phyloP scores from a whole-genome alignment of 1,140 invertebrate species.

The Mactra quadrangularis region DNA sequence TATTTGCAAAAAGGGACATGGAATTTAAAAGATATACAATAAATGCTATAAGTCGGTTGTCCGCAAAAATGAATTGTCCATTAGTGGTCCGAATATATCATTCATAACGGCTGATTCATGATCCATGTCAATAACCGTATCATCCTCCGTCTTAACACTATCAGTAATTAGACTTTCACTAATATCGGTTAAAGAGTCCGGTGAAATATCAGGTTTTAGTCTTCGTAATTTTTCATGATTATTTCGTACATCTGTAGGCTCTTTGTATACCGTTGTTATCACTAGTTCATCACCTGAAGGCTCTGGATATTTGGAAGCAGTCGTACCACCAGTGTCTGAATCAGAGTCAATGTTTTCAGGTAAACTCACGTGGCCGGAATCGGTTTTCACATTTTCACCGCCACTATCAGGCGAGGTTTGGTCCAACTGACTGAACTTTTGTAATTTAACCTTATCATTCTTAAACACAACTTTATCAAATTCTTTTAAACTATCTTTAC shows the following conservation, averaged over 20 bases:
- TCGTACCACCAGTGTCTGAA: not conserved
- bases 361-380: conserved; percentile 44
- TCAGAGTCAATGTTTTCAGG: conserved; percentile 8
- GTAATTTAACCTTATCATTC: not conserved
- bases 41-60: conserved; percentile 1
- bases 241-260: not conserved
- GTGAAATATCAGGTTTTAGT: conserved; percentile 29
- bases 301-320: not conserved
- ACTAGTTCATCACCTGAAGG: not conserved
- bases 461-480: not conserved
- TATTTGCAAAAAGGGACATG: no score
- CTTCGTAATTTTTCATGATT: not conserved
- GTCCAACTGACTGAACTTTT: not conserved
- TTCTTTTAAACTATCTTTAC: not conserved
- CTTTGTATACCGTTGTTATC: not conserved
- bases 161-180: conserved; percentile 51
- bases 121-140: conserved; percentile 11
- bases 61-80: not conserved
- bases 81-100: conserved; percentile 26
- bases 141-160: conserved; percentile 34
- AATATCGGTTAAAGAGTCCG: conserved; percentile 47
- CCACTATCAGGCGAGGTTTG: not conserved
- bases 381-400: conserved; percentile 28
- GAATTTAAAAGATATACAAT: no score
- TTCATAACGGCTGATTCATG: not conserved